Evolutionary conservation across 1,140 invertebrate species (phyloP).

Genomic region (Helicorthomorpha holstii): DNA sequence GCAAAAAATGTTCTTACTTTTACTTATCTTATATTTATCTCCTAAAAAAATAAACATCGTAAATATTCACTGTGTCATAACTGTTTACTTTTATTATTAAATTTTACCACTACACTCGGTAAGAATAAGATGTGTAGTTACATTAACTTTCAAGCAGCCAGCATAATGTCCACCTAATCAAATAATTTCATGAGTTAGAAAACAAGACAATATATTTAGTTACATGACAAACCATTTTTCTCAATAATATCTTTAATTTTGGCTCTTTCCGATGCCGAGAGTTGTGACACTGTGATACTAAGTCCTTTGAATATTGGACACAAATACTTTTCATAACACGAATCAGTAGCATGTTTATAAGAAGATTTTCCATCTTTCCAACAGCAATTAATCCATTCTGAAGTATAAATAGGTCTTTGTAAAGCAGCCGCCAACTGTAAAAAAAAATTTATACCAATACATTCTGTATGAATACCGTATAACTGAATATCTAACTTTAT

Average conservation of each 20-base stretch:
- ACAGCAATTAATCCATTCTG: constrained; percentile 56
- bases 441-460: constrained; percentile 46
- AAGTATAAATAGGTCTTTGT: constrained; percentile 55
- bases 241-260: constrained; percentile 50
- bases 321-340: constrained; percentile 41
- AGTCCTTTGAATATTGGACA: constrained; percentile 66
- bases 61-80: constrained; percentile 34
- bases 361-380: constrained; percentile 49
- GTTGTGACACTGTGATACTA: constrained; percentile 56
- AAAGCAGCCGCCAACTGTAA: constrained; percentile 48
- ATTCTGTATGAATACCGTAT: constrained; percentile 18
- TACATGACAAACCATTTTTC: constrained; percentile 35
- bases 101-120: constrained; percentile 21
- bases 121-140: constrained; percentile 7
- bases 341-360: constrained; percentile 41
- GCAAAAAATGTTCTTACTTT: constrained; percentile 52
- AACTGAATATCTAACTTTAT: constrained; percentile 1
- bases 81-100: constrained; percentile 32
- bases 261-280: constrained; percentile 43
- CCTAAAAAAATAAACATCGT: constrained; percentile 38
- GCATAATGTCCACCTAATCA: neutral
- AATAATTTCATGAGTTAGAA: neutral
- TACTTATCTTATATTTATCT: constrained; percentile 62
- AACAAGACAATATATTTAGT: constrained; percentile 15
- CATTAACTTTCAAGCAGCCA: neutral